Evolutionary conservation across 2,888 invertebrate genomes (phyloP).

Genomic region (Eurytoma adleriae): DNA sequence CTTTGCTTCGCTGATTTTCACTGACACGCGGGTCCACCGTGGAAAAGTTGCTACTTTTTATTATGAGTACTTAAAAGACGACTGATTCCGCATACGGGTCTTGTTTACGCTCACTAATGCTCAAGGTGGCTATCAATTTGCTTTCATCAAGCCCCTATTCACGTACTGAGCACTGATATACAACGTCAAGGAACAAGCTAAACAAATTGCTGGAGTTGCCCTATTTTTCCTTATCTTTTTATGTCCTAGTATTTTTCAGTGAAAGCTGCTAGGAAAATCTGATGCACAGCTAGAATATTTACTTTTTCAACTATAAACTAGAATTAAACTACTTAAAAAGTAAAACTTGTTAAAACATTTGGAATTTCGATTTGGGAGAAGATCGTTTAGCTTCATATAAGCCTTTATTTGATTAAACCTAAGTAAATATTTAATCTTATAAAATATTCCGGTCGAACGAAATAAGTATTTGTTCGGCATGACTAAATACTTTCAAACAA

Average conservation of each 20-base stretch:
- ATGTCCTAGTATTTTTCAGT: too few species aligned
- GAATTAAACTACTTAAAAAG: too few species aligned
- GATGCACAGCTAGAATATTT: too few species aligned
- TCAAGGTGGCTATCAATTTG: slow-evolving; percentile 24
- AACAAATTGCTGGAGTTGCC: too few species aligned
- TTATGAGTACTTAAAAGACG: background rate
- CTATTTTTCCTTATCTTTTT: too few species aligned
- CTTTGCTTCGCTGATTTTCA: slow-evolving; percentile 49
- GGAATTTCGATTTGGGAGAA: background rate
- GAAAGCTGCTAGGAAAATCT: too few species aligned
- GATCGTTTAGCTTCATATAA: background rate
- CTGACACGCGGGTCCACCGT: background rate
- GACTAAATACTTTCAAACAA: background rate
- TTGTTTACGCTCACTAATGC: slow-evolving; percentile 4
- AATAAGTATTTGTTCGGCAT: background rate
- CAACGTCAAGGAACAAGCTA: too few species aligned
- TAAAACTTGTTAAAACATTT: too few species aligned
- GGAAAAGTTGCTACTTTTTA: slow-evolving; percentile 1
- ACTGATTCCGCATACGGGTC: slow-evolving; percentile 17
- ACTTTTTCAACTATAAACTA: too few species aligned
- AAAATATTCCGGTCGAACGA: background rate
- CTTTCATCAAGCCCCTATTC: slow-evolving; percentile 32
- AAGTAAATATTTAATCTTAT: slow-evolving; percentile 31
- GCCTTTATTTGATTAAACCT: background rate
- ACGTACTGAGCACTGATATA: background rate